Base-by-base conservation (phyloP, 1,140 invertebrate species). In the Daktulosphaira vitifoliae region DNA sequence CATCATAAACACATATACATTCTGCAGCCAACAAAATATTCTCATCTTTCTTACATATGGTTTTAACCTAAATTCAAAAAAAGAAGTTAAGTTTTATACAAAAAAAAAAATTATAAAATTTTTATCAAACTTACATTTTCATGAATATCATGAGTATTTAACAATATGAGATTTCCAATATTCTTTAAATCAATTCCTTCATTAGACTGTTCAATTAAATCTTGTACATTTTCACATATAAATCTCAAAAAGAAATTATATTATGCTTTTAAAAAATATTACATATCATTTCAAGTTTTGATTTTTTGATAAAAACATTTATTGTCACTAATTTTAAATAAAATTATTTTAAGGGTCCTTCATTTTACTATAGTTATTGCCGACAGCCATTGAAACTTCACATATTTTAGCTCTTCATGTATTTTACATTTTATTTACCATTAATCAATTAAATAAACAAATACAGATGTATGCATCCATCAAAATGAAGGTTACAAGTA, bases 111-210 rank as follows among this genome's bases (percentile, higher is more conserved):
- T 33, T 33, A 33, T 11, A 33, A 33, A 33, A 33, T 11, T 33
- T 16, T 33, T n/a, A 15, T 1, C 29, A 1, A 48, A 62, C 56
- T 62, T 62, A 62, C 56, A 62, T 62, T 33, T 62, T 48, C 42
- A 48, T 62, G 56, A 6, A 62, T 62, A 48, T 62, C 56, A 33
- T 48, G 46, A 20, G 56, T 62, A 29, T 62, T 62, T 8, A 62
- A 46, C 20, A 16, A 46, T 48, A 62, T 22, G 29, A 23, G 37
- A 42, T 56, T 39, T 53, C 37, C 53, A 22, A 42, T 25, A 25
- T 1, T 62, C 20, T 48, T 62, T 13, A 62, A 22, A 62, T 62
- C 56, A 48, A 18, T 20, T 20, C 29, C 18, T 46, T 20, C 3
- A n/a, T 9, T 9, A 62, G 56, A 62, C 8, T 48, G 42, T 20